Base-by-base conservation (phyloP, 2,797 vertebrate species). In the Semotilus atromaculatus region DNA sequence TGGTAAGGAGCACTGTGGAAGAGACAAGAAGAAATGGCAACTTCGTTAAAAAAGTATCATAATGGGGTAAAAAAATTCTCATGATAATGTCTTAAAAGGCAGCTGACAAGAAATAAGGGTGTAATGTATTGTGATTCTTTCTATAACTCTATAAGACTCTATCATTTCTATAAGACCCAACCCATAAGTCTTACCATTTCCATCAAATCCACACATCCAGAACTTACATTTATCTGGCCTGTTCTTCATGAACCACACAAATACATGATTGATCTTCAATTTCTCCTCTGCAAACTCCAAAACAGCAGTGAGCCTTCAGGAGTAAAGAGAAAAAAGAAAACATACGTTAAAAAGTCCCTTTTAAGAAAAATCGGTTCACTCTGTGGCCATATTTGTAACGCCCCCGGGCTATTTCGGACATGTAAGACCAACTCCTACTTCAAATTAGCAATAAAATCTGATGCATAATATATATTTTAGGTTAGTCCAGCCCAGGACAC, bases 211-310 rank as follows among this genome's bases (percentile, higher is more conserved):
- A 62, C 38, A 48, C 40, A 80, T 64, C 11, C 43, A 36, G 43
- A 80, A 43, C 94, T 95, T 89, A 96, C 96, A 95, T 96, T 95
- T 90, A 86, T 96, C 96, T 90, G 96, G 95, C 88, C 96, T 95
- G 92, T 94, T 96, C 93, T 96, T 96, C 88, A 92, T 93, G 93
- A 96, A 96, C 92, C 95, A 96, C 90, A 96, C 91, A 89, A 96
- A 96, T 90, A 96, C 95, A 6, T 95, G 95, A 92, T 91, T 95
- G 86, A 95, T 94, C 95, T 96, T 96, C 95, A 96, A 94, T 91
- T 96, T 96, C 90, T 96, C 96, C 91, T 96, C 96, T 88, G 96
- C 96, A 90, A 95, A 96, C 90, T 96, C 96, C 88, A 96, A 85
- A 95, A 94, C 86, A 94, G 95, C 89, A 93, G 84, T 83, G 81